Evolutionary conservation across 2,888 invertebrate genomes (phyloP).

Genomic region (Lepidonotus clava): DNA sequence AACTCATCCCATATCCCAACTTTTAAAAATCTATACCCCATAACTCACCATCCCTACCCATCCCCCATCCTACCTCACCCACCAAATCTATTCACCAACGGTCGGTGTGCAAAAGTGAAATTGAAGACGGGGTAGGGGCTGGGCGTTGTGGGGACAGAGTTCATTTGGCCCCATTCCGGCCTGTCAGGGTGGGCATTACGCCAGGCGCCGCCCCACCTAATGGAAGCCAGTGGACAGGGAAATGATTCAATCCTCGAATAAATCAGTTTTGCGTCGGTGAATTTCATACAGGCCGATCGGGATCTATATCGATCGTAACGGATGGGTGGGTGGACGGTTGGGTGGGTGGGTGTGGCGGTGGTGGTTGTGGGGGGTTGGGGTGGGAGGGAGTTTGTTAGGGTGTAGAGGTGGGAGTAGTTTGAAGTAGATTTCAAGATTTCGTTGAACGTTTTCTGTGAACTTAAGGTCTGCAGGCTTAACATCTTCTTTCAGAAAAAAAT

Average conservation of each 20-base stretch:
- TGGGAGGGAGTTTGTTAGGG: too few species aligned
- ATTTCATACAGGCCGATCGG: constrained; percentile 42
- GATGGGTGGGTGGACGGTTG: background rate
- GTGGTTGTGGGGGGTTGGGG: background rate
- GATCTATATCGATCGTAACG: constrained; percentile 21
- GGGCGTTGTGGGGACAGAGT: background rate
- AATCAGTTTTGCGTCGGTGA: constrained; percentile 43
- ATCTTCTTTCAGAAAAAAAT: too few species aligned
- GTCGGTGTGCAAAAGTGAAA: constrained; percentile 16
- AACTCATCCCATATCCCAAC: too few species aligned
- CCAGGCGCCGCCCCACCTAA: constrained; percentile 7
- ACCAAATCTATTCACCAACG: background rate
- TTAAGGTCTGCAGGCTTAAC: too few species aligned
- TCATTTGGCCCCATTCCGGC: constrained; percentile 2
- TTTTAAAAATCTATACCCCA: too few species aligned
- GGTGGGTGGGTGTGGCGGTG: background rate
- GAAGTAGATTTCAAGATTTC: too few species aligned
- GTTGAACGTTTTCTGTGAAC: too few species aligned
- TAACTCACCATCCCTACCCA: background rate
- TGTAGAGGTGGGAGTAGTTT: too few species aligned
- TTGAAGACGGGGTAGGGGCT: background rate
- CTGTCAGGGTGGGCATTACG: constrained; percentile 12
- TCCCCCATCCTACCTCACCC: background rate
- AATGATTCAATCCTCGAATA: constrained; percentile 45
- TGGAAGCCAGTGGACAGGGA: constrained; percentile 43